These are phyloP conservation scores for Drusus annulatus DNA, from an alignment of 1,140 invertebrate genomes.

Conservation along the genomic window DNA sequence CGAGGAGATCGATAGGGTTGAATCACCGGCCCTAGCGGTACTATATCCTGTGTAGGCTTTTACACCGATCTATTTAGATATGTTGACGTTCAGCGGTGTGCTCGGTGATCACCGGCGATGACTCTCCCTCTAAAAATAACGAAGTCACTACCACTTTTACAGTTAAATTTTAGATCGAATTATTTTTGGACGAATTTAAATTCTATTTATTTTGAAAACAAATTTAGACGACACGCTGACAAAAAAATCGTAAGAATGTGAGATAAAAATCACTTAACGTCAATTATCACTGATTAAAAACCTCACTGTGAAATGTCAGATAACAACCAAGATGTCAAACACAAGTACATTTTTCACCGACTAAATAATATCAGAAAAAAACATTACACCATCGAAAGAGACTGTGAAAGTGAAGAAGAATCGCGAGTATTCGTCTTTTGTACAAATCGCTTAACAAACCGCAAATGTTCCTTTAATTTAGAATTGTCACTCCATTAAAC, in stretches of 20 bases:
- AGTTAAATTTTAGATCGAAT: not conserved
- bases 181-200: too few relatives aligned
- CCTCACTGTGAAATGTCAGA: not conserved
- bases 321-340: constrained; percentile 5
- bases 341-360: not conserved
- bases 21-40: constrained; percentile 23
- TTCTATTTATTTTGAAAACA: too few relatives aligned
- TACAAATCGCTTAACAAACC: not conserved
- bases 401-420: not conserved
- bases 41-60: not conserved
- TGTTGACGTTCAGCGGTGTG: not conserved
- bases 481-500: constrained; percentile 43
- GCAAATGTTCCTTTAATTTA: not conserved
- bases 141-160: constrained; percentile 15
- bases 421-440: not conserved
- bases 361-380: not conserved
- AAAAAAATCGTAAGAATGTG: not conserved
- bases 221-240: not conserved
- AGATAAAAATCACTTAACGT: not conserved
- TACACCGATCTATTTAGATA: constrained; percentile 15
- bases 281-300: not conserved
- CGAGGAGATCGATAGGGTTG: constrained; percentile 27
- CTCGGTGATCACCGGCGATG: constrained; percentile 13
- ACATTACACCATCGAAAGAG: not conserved
- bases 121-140: constrained; percentile 21